phyloP scores from a whole-genome alignment of 2,888 invertebrate genomes.

The Lycocerus yunnanus region DNA sequence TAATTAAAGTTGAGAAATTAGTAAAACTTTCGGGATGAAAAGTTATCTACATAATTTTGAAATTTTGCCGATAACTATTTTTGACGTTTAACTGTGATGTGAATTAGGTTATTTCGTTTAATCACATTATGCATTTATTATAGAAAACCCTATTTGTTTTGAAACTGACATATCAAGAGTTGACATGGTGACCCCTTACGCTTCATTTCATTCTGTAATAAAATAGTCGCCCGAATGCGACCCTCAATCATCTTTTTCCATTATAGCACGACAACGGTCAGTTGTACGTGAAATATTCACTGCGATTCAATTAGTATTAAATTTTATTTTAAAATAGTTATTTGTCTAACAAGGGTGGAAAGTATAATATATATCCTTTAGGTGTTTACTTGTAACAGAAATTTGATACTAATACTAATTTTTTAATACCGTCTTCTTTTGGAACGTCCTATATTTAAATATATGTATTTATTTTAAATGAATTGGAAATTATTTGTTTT shows the following conservation, averaged over 20 bases:
- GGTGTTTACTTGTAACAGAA: too few species aligned
- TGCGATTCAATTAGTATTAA: neutral
- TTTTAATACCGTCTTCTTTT: too few species aligned
- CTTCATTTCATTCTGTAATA: neutral
- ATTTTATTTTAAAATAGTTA: neutral
- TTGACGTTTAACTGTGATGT: neutral
- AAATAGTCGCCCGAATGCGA: neutral
- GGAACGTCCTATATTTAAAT: too few species aligned
- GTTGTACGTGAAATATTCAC: neutral
- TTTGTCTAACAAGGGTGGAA: too few species aligned
- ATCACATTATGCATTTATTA: neutral
- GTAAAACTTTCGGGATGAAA: neutral
- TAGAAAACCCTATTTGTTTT: neutral
- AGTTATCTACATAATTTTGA: neutral
- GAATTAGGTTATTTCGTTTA: neutral
- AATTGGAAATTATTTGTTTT: too few species aligned
- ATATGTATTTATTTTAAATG: too few species aligned
- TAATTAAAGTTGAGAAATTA: neutral
- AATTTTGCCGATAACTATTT: neutral
- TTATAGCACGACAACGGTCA: too few species aligned
- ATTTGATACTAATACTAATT: too few species aligned
- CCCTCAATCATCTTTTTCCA: neutral
- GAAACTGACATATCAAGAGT: neutral
- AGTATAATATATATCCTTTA: too few species aligned
- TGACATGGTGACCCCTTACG: neutral